Conservation (phyloP, 2,888 invertebrate genomes). For the Heteromyza rotundicornis region DNA sequence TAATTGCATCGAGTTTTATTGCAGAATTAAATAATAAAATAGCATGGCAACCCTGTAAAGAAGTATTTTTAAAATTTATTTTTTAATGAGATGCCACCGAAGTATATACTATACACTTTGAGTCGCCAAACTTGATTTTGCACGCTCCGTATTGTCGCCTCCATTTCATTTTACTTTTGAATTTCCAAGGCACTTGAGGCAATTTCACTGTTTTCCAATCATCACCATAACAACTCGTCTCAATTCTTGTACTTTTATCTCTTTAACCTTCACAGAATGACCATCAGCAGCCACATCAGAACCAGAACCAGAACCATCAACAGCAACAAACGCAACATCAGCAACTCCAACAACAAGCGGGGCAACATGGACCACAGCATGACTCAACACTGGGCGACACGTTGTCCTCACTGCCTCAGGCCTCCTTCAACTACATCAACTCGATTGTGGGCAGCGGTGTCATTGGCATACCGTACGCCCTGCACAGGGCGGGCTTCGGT, state of each 20-base stretch:
- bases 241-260: conserved; percentile 8
- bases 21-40: too few relatives aligned
- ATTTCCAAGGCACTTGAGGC: conserved; percentile 46
- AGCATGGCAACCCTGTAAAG: too few relatives aligned
- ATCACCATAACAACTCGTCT: conserved; percentile 40
- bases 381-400: conserved; percentile 61
- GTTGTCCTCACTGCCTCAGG: conserved; percentile 73
- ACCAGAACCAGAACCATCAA: conserved; percentile 20
- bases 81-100: too few relatives aligned
- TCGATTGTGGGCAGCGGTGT: conserved; percentile 88
- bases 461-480: conserved; percentile 83
- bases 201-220: conserved; percentile 44
- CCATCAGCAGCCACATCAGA: conserved; percentile 41
- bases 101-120: too few relatives aligned
- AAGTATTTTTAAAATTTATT: too few relatives aligned
- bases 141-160: too few relatives aligned
- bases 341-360: conserved; percentile 31
- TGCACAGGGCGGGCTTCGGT: conserved; percentile 81
- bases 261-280: conserved; percentile 35
- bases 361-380: conserved; percentile 25
- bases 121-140: too few relatives aligned
- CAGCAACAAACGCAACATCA: conserved; percentile 23
- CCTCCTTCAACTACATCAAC: conserved; percentile 87
- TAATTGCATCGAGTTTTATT: too few relatives aligned
- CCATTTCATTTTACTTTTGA: too few relatives aligned